These are phyloP conservation scores for Suillia variegata DNA, from an alignment of 2,888 invertebrate genomes.

Conservation along the genomic window DNA sequence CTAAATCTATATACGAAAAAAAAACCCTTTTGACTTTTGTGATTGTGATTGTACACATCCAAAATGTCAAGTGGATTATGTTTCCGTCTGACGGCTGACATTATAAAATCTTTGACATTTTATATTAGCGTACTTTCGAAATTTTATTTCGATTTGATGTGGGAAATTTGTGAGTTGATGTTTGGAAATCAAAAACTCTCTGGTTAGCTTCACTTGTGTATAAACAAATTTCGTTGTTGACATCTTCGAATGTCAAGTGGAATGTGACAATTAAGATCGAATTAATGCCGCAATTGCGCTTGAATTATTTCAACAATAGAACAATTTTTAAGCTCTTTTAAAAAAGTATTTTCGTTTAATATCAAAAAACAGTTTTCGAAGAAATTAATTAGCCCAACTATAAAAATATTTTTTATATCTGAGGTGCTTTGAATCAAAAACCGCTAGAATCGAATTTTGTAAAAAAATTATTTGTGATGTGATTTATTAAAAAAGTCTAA, in stretches of 20 bases:
- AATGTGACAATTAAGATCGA: slow-evolving; percentile 54
- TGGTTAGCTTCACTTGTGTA: slow-evolving; percentile 33
- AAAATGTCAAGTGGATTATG: slow-evolving; percentile 42
- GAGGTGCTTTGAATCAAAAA: no score
- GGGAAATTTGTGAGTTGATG: slow-evolving; percentile 32
- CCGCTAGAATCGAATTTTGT: no score
- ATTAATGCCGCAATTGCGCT: slow-evolving; percentile 52
- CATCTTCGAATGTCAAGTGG: slow-evolving; percentile 47
- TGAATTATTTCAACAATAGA: slow-evolving; percentile 22
- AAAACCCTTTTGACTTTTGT: neutral
- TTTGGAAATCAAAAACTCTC: slow-evolving; percentile 22
- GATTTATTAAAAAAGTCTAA: no score
- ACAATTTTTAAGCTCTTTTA: no score
- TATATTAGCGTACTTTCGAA: slow-evolving; percentile 32
- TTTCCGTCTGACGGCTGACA: slow-evolving; percentile 11
- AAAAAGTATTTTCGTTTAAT: no score
- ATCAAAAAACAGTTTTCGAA: no score
- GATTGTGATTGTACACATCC: no score
- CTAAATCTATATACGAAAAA: no score
- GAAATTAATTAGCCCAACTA: no score
- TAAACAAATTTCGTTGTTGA: no score
- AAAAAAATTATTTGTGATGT: no score
- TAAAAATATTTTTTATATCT: no score
- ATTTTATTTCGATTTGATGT: slow-evolving; percentile 46
- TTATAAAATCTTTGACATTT: slow-evolving; percentile 44